Percentiles rank a stretch among this genome's conserved stretches.
Evolutionary conservation across 1,140 invertebrate species (phyloP).

Genomic region (Mizuhopecten yessoensis): DNA sequence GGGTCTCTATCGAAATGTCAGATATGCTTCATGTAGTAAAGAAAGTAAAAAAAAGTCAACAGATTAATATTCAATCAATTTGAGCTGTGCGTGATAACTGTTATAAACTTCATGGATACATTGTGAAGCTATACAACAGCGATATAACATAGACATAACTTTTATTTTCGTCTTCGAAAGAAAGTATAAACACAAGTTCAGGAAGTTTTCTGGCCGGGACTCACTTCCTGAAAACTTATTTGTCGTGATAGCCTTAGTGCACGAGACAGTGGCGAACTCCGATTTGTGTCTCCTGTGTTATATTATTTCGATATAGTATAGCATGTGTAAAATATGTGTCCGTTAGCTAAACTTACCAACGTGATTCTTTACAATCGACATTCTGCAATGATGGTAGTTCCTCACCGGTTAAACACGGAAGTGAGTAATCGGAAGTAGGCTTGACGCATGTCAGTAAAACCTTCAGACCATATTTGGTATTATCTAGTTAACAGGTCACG

Average conservation of each 20-base stretch:
- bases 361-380: slow-evolving; percentile 1
- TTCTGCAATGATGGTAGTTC: background rate
- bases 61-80: too few species aligned
- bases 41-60: too few species aligned
- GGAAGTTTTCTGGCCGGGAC: background rate
- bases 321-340: background rate
- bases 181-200: background rate
- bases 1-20: too few species aligned
- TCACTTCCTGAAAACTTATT: slow-evolving; percentile 14
- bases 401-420: slow-evolving; percentile 1
- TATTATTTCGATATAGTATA: background rate
- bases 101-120: too few species aligned
- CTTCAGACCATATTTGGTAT: background rate
- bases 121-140: too few species aligned
- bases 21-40: too few species aligned
- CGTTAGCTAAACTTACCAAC: background rate
- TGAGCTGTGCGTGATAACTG: too few species aligned
- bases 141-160: too few species aligned
- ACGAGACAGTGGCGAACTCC: background rate
- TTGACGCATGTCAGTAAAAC: background rate
- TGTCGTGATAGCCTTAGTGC: background rate
- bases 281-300: background rate
- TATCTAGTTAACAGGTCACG: background rate
- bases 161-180: background rate
- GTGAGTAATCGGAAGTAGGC: background rate